Conservation (phyloP, 1,140 invertebrate genomes). For the Pollicipes pollicipes region DNA sequence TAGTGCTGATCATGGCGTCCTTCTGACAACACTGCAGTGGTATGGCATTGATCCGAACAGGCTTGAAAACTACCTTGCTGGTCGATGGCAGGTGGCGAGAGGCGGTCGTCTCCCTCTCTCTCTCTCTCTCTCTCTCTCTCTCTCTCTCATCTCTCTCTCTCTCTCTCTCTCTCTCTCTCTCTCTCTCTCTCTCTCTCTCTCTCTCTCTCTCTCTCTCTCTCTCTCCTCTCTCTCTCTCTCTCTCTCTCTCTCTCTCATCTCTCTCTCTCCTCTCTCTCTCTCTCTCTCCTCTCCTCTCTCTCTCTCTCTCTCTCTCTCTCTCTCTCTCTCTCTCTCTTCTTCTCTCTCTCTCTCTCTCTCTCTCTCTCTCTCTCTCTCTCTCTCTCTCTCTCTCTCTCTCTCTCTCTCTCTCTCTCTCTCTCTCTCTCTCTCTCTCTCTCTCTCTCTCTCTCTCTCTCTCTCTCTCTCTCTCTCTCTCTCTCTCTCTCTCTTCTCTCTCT, state of each 20-base stretch:
- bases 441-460: neutral
- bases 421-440: conserved; percentile 3
- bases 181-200: too few relatives aligned
- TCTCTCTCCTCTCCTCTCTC: neutral
- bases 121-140: too few relatives aligned
- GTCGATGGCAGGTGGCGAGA: too few relatives aligned
- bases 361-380: neutral
- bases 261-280: neutral
- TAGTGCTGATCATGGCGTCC: too few relatives aligned
- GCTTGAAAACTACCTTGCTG: too few relatives aligned
- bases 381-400: neutral
- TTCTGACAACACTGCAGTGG: too few relatives aligned
- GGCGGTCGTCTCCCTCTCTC: too few relatives aligned
- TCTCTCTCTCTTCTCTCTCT: neutral
- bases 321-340: neutral
- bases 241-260: neutral
- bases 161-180: too few relatives aligned
- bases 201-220: too few relatives aligned
- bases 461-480: neutral
- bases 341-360: neutral
- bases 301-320: neutral
- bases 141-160: too few relatives aligned
- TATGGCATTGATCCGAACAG: too few relatives aligned
- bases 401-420: conserved; percentile 3
- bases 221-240: too few relatives aligned